Conservation (phyloP, 2,888 invertebrate genomes). For the Acronicta aceris region DNA sequence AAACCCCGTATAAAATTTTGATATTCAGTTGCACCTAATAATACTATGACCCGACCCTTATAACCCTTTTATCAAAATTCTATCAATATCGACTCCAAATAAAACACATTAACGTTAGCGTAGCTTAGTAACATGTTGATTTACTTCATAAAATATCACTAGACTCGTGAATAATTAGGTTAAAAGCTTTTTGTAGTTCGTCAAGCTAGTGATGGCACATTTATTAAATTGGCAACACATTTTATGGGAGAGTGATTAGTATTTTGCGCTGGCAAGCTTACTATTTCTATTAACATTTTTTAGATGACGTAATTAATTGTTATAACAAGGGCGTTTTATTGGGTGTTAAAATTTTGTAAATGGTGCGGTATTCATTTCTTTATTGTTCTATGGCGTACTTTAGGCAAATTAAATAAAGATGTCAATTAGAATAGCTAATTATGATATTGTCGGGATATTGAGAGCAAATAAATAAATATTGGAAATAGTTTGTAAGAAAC, state of each 20-base stretch:
- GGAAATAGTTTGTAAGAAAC: too few species aligned
- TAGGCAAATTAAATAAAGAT: too few species aligned
- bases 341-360: background rate
- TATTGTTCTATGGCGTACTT: too few species aligned
- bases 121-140: background rate
- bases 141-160: constrained; percentile 1
- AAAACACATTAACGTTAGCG: constrained; percentile 1
- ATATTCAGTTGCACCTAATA: background rate
- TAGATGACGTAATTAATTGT: constrained; percentile 31
- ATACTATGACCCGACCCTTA: background rate
- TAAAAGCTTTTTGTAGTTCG: constrained; percentile 33
- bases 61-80: background rate
- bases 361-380: background rate
- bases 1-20: background rate
- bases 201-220: constrained; percentile 12
- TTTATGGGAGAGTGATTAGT: constrained; percentile 28
- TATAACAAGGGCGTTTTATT: constrained; percentile 24
- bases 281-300: constrained; percentile 22
- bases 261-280: constrained; percentile 35
- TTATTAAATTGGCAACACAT: constrained; percentile 45
- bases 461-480: too few species aligned
- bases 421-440: too few species aligned
- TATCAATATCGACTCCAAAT: constrained; percentile 1
- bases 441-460: too few species aligned
- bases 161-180: constrained; percentile 26